Evolutionary conservation across 2,888 invertebrate genomes (phyloP).

Genomic region (Chrysina gloriosa): DNA sequence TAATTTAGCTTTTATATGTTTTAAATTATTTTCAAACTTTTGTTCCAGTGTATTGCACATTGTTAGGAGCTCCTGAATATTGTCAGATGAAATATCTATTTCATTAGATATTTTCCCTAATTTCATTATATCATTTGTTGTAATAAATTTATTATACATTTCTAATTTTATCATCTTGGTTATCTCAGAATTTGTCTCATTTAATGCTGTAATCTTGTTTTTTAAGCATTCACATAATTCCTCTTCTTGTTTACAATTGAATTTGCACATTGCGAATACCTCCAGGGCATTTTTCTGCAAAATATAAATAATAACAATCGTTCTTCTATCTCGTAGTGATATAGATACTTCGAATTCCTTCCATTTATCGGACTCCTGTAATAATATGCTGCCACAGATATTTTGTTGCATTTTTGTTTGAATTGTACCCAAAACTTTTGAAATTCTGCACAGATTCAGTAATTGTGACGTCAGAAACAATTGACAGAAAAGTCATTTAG

Average conservation of each 20-base stretch:
- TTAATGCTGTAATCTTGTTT: conserved; percentile 1
- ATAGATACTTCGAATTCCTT: conserved; percentile 7
- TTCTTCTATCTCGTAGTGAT: neutral
- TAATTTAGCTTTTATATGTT: neutral
- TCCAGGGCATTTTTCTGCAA: conserved; percentile 6
- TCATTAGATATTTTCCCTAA: conserved; percentile 6
- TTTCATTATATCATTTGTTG: neutral
- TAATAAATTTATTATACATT: conserved; percentile 15
- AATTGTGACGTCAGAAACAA: no score
- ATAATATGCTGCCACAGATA: neutral
- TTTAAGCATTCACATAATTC: neutral
- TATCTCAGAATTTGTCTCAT: neutral
- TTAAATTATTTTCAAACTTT: neutral
- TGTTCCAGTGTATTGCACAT: neutral
- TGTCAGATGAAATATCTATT: neutral
- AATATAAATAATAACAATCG: neutral
- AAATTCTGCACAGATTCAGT: no score
- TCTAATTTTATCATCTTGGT: conserved; percentile 6
- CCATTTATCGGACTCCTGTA: conserved; percentile 4
- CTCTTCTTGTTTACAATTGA: neutral
- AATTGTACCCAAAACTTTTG: no score
- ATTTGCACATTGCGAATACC: neutral
- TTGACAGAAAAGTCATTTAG: no score
- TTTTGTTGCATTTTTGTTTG: neutral
- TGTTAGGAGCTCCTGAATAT: neutral